Base-by-base conservation (phyloP, 2,797 vertebrate species). In the Euthynnus affinis region DNA sequence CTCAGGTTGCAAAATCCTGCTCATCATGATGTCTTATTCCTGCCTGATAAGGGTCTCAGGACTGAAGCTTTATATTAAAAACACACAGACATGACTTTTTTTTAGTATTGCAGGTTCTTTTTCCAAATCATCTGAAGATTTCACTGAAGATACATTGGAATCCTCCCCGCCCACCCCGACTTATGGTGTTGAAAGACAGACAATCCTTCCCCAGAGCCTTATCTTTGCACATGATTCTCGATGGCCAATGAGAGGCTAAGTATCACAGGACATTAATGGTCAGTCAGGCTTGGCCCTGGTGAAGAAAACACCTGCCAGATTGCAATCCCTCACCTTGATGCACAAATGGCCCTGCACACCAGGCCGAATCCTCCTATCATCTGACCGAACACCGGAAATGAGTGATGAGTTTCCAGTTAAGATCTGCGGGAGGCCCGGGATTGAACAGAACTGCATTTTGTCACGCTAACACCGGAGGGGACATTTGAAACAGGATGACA, bases 401-500 rank as follows among this genome's bases (percentile, higher is more conserved):
- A 92, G 81, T 74, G 83, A 91, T 88, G 89, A 87, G 82, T 70
- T 82, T 81, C 79, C 80, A 60, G 87, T 88, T 66, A 67, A 55
- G 82, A 87, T 88, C 91, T 13, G 83, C 75, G 42, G 91, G 90
- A 84, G 81, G 88, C 70, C 87, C 1, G 61, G 78, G 85, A 91
- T 88, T 85, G 74, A 92, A 83, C 79, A 85, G 85, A 80, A 49
- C 63, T 70, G 82, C 87, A 83, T 91, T 91, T 88, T 82, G 85
- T 85, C 89, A 85, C 87, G 81, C 86, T 69, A 84, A 78, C 85
- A 81, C 90, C 75, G 25, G 87, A 91, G 92, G 93, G 87, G 66
- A 89, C 86, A 74, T 90, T 88, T 85, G 85, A 85, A 90, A 86
- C 79, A 71, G 89, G 87, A 86, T 86, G 89, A 87, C 87, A 80